These are phyloP conservation scores for Plagodis dolabraria DNA, from an alignment of 2,888 invertebrate genomes.

Conservation along the genomic window DNA sequence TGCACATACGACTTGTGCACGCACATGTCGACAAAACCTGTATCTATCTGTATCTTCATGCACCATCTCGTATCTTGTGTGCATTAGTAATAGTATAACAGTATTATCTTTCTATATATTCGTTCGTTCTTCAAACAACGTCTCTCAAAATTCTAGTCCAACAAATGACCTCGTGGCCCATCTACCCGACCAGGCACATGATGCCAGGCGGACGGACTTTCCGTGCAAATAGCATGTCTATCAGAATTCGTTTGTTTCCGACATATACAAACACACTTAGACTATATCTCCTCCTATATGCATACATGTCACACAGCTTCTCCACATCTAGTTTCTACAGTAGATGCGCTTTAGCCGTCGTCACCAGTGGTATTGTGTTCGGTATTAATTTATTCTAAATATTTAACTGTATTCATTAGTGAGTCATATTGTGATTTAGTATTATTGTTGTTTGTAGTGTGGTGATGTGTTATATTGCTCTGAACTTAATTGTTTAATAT, in stretches of 20 bases:
- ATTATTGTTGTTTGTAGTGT: not conserved
- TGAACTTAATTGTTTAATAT: not conserved
- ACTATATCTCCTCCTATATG: constrained; percentile 20
- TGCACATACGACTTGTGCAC: too few species aligned
- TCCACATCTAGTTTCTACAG: not conserved
- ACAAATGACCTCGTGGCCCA: constrained; percentile 3
- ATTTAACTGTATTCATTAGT: not conserved
- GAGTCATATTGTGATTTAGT: not conserved
- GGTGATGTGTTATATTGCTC: not conserved
- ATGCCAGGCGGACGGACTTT: constrained; percentile 27
- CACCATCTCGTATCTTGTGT: not conserved
- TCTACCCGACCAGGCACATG: constrained; percentile 7
- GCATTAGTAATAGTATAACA: not conserved
- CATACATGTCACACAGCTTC: constrained; percentile 1
- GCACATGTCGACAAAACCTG: too few species aligned
- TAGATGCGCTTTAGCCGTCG: not conserved
- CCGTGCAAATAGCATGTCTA: constrained; percentile 50
- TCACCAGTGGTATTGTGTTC: not conserved
- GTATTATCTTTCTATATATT: not conserved
- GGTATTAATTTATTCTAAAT: not conserved
- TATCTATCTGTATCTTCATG: too few species aligned
- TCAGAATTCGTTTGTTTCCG: constrained; percentile 39
- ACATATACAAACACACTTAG: constrained; percentile 38
- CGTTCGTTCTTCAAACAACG: not conserved
- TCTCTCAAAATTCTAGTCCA: constrained; percentile 3